Evolutionary conservation across 2,888 invertebrate species (phyloP), one percentile per base, ranked within the genome.

Genomic region (Diaperis boleti): DNA sequence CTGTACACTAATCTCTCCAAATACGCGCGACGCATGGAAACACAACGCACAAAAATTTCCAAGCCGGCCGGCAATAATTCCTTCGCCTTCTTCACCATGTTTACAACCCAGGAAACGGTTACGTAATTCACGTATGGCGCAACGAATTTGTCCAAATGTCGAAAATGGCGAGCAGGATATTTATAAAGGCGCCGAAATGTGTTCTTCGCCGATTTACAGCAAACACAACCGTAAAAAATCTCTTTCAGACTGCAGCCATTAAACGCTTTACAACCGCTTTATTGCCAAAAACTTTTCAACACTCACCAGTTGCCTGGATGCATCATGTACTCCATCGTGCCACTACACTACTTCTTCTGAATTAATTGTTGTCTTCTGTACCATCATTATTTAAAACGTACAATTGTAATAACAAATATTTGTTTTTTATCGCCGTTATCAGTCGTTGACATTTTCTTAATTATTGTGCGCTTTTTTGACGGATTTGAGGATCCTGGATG

Each of bases 401-500:
- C 44, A 52, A 60, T 60, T 60, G 52, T 50, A 60, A 60, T 62
- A 59, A 62, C 62, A 62, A 62, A 62, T 62, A 62, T 62, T 57
- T 62, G 42, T 57, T 59, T 63, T 63, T 63, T 63, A 63, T 63
- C 63, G 42, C 37, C 44, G 42, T 63, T 59, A 63, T 63, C 63
- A 63, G 63, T 59, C 63, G 59, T 63, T 62, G 57, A 62, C 62
- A 52, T 57, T 57, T 44, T 57, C 57, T 57, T 44, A 55, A 61
- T 54, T 55, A 47, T 54, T 17, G 18, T 29, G 14, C 44, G 26
- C 4, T 62, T 56, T 42, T 62, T 39, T 44, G 35, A 41, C 26
- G 17, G 39, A 55, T 55, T 56, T 37, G 26, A 26, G 8, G n/a
- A 26, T 26, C n/a, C 26, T 6, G 26, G 26, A 26, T 8, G n/a